phyloP scores from a whole-genome alignment of 2,113 vertebrate species.

The Panthera tigris region DNA sequence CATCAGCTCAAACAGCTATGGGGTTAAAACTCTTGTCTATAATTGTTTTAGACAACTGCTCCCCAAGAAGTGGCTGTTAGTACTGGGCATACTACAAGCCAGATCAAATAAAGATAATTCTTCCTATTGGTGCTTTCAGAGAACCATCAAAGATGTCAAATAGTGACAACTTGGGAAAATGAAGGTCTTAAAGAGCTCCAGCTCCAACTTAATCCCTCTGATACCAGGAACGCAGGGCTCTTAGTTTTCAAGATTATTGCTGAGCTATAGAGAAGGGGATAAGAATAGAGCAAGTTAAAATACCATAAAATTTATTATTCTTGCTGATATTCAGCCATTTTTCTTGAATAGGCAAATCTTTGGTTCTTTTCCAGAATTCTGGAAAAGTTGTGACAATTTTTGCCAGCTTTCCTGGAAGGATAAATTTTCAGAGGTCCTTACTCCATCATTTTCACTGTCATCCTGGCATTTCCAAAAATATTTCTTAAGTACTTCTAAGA shows the following conservation, averaged over 20 bases:
- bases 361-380: slow-evolving; percentile 5
- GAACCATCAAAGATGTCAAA: background rate
- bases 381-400: background rate
- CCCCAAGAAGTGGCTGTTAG: background rate
- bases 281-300: background rate
- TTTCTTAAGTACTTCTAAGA: background rate
- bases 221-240: background rate
- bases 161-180: background rate
- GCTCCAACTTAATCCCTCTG: background rate
- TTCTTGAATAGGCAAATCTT: background rate
- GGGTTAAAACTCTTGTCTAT: background rate
- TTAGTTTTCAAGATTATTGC: background rate
- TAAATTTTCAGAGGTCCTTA: slow-evolving; percentile 11
- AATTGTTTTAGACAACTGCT: background rate
- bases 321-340: background rate
- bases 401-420: background rate
- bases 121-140: background rate
- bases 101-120: background rate
- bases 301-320: background rate
- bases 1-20: background rate
- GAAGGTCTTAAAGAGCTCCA: background rate
- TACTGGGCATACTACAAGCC: background rate
- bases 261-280: background rate
- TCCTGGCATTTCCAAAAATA: background rate
- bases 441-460: background rate